phyloP scores from a whole-genome alignment of 2,888 invertebrate species.

The Scaptomyza flava region DNA sequence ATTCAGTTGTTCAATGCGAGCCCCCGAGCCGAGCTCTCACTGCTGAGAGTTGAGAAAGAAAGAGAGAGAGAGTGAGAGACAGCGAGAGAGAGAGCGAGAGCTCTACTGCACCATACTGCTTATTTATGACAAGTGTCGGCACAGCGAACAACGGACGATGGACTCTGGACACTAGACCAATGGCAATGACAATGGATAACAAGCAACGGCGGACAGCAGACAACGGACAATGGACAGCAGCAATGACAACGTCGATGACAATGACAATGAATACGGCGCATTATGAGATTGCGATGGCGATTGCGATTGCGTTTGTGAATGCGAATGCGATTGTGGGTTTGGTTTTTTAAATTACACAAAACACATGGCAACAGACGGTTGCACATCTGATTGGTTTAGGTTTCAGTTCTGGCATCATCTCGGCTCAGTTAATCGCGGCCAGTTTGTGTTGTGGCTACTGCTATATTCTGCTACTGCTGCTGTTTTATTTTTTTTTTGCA shows the following conservation, averaged over 20 bases:
- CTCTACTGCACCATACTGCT: conserved; percentile 37
- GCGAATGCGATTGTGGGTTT: conserved; percentile 43
- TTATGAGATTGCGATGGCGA: conserved; percentile 61
- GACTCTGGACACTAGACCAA: conserved; percentile 10
- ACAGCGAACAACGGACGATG: conserved; percentile 6
- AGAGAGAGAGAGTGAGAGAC: conserved; percentile 7
- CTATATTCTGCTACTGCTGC: not conserved
- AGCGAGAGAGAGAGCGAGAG: conserved; percentile 13
- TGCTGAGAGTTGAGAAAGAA: conserved; percentile 14
- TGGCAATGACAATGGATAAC: conserved; percentile 8
- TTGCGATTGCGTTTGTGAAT: conserved; percentile 22
- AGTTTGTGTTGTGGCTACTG: not conserved
- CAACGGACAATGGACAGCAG: conserved; percentile 23
- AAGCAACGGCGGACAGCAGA: not conserved
- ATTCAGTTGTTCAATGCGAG: conserved; percentile 70
- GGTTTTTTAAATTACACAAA: conserved; percentile 70
- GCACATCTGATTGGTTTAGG: conserved; percentile 43
- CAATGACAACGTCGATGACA: conserved; percentile 46
- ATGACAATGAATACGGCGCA: conserved; percentile 62
- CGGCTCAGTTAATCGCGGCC: conserved; percentile 3
- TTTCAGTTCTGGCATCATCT: not conserved
- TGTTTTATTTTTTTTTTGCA: conserved; percentile 1
- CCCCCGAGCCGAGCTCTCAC: conserved; percentile 12
- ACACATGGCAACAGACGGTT: conserved; percentile 52
- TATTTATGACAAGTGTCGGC: conserved; percentile 62